phyloP scores from a whole-genome alignment of 2,888 invertebrate species.

The Eristalis pertinax region DNA sequence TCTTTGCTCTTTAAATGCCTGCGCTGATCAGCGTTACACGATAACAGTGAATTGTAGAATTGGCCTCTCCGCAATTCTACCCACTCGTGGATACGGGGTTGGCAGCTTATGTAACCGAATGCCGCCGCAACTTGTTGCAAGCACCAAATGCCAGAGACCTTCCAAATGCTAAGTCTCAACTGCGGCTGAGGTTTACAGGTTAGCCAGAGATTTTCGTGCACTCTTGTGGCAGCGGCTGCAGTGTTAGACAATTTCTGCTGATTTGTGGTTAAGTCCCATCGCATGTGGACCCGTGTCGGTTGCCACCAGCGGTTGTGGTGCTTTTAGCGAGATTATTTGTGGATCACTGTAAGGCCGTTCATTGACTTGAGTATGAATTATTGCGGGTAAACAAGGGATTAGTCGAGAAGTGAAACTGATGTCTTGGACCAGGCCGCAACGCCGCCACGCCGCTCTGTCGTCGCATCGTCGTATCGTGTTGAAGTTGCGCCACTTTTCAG shows the following conservation, averaged over 20 bases:
- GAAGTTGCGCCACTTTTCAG: slow-evolving; percentile 37
- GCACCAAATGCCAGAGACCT: slow-evolving; percentile 66
- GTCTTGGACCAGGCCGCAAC: background rate
- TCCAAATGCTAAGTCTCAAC: slow-evolving; percentile 55
- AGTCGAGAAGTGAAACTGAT: slow-evolving; percentile 54
- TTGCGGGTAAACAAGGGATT: slow-evolving; percentile 32
- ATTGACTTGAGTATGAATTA: slow-evolving; percentile 14
- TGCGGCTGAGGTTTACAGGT: slow-evolving; percentile 38
- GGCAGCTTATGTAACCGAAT: slow-evolving; percentile 65
- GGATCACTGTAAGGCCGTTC: slow-evolving; percentile 16
- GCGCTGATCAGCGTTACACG: slow-evolving; percentile 58
- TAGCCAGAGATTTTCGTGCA: background rate
- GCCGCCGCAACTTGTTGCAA: slow-evolving; percentile 56
- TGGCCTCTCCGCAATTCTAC: slow-evolving; percentile 46
- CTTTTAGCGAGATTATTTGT: slow-evolving; percentile 22
- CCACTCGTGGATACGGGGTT: slow-evolving; percentile 27
- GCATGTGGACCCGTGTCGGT: background rate
- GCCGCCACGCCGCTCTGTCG: background rate
- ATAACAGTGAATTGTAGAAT: slow-evolving; percentile 71
- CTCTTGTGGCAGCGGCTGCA: slow-evolving; percentile 18
- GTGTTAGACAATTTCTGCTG: slow-evolving; percentile 30
- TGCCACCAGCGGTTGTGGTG: background rate
- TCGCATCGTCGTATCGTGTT: slow-evolving; percentile 4
- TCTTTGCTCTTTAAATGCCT: slow-evolving; percentile 53
- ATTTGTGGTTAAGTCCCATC: slow-evolving; percentile 40